Conservation (phyloP, 1,140 invertebrate species). For the Hycleus cichorii region DNA sequence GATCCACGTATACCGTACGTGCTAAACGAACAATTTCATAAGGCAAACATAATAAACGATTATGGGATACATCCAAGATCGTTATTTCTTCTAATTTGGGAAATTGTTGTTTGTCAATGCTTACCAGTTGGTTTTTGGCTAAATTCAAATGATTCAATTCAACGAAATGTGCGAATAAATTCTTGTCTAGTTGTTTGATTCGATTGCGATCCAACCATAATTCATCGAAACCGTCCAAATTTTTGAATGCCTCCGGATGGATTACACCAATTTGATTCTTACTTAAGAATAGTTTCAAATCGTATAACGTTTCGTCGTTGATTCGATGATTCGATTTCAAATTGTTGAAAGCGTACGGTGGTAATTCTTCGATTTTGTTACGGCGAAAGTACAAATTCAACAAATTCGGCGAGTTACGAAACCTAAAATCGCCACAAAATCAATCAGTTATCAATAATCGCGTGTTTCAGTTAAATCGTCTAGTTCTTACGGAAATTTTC, state of each 20-base stretch:
- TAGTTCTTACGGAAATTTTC: too few species aligned
- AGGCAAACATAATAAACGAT: conserved; percentile 24
- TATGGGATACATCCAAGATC: conserved; percentile 18
- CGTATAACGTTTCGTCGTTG: conserved; percentile 10
- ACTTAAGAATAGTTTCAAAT: conserved; percentile 30
- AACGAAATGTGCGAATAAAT: conserved; percentile 20
- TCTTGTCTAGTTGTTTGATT: conserved; percentile 15
- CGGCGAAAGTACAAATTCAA: conserved; percentile 24
- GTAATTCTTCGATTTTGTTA: conserved; percentile 28
- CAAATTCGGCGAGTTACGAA: conserved; percentile 30
- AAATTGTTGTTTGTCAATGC: conserved; percentile 14
- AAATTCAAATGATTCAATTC: conserved; percentile 25
- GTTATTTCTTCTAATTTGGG: conserved; percentile 7
- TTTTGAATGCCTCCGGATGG: conserved; percentile 24
- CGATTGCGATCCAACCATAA: conserved; percentile 33
- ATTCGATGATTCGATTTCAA: conserved; percentile 21
- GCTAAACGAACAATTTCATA: conserved; percentile 16
- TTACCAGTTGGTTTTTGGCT: conserved; percentile 24
- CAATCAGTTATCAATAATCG: too few species aligned
- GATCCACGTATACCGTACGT: conserved; percentile 8
- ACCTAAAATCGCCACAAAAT: too few species aligned
- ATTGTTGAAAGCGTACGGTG: conserved; percentile 30
- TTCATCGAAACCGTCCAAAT: conserved; percentile 21
- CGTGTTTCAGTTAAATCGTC: too few species aligned
- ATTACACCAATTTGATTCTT: conserved; percentile 32